Conservation (phyloP, 92 coral and sea anemone species). For the Zoanthus sociatus region DNA sequence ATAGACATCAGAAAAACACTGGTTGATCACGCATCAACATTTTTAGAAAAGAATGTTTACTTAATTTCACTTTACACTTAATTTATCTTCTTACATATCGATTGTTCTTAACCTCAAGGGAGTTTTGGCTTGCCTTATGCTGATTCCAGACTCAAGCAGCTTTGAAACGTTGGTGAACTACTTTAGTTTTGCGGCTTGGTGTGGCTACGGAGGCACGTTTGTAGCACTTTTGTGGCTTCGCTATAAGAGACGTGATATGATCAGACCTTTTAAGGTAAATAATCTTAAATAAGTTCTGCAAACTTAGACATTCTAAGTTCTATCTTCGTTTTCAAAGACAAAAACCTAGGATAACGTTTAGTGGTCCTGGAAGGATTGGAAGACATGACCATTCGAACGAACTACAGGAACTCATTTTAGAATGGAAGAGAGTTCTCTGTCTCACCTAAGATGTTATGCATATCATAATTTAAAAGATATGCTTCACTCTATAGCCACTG, state of each 20-base stretch:
- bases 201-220: conserved; percentile 88
- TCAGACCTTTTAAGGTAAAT: conserved; percentile 86
- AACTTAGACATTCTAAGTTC: background rate
- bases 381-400: too few species aligned
- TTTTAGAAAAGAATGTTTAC: too few species aligned
- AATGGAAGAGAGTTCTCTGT: too few species aligned
- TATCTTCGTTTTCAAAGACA: background rate
- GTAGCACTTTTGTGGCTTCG: conserved; percentile 86
- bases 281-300: background rate
- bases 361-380: too few species aligned
- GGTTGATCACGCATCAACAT: background rate
- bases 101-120: conserved; percentile 59
- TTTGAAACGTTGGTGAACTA: conserved; percentile 90
- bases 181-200: conserved; percentile 98
- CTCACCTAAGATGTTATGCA: too few species aligned
- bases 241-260: conserved; percentile 65
- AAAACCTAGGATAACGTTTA: too few species aligned
- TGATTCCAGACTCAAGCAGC: conserved; percentile 89
- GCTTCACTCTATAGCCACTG: too few species aligned
- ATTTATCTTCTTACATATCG: too few species aligned
- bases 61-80: too few species aligned
- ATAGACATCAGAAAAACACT: background rate
- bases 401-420: too few species aligned
- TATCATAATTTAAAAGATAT: too few species aligned
- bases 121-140: conserved; percentile 92